These are phyloP conservation scores for Nephila pilipes DNA, from an alignment of 1,140 invertebrate genomes.

Conservation along the genomic window DNA sequence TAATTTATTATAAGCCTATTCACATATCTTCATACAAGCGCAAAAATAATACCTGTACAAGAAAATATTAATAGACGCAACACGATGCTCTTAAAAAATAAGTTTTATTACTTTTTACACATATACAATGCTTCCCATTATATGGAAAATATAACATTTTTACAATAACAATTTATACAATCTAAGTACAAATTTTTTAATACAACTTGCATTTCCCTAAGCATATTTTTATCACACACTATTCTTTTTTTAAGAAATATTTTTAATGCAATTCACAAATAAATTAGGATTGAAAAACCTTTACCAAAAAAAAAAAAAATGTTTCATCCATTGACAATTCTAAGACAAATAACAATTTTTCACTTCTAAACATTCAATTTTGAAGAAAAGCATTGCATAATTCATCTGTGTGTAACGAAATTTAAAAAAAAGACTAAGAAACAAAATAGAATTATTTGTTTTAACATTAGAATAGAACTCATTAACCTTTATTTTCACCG, in stretches of 20 bases:
- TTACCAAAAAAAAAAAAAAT: neutral
- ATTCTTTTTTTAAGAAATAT: neutral
- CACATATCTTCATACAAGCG: too few relatives aligned
- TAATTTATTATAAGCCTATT: too few relatives aligned
- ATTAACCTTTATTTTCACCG: neutral
- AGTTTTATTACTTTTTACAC: slow-evolving; percentile 35
- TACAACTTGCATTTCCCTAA: neutral
- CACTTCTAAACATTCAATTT: neutral
- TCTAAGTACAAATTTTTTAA: neutral
- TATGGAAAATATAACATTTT: slow-evolving; percentile 19
- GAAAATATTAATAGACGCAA: neutral
- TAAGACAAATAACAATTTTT: neutral
- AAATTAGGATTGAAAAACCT: too few relatives aligned
- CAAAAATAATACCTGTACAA: too few relatives aligned
- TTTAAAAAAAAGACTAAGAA: neutral
- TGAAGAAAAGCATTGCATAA: neutral
- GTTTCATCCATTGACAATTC: neutral
- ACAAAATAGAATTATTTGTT: neutral
- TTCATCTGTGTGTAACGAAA: neutral
- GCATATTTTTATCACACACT: neutral
- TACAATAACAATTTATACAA: slow-evolving; percentile 14
- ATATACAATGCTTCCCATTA: slow-evolving; percentile 13
- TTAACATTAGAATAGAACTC: neutral
- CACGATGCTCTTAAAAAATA: neutral
- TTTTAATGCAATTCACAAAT: neutral